phyloP scores from a whole-genome alignment of 2,113 vertebrate genomes.

The Aspidoscelis tigris region DNA sequence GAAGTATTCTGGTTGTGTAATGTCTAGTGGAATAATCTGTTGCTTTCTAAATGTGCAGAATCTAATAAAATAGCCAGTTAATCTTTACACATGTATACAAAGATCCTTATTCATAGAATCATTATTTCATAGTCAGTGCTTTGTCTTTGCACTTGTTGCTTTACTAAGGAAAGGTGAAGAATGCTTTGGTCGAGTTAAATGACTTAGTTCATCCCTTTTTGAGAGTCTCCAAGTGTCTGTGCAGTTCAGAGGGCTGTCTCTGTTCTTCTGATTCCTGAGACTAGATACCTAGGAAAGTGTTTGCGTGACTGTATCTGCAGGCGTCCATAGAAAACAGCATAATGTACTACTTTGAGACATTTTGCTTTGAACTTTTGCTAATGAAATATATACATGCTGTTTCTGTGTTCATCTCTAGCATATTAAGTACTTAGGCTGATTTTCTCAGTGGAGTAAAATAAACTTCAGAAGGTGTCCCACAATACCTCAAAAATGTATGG shows the following conservation, averaged over 20 bases:
- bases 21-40: background rate
- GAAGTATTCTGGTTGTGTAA: background rate
- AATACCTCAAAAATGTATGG: too few species aligned
- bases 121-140: background rate
- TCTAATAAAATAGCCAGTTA: slow-evolving; percentile 8
- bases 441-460: background rate
- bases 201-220: background rate
- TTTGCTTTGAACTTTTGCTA: slow-evolving; percentile 27
- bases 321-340: too few species aligned
- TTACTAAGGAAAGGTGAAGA: slow-evolving; percentile 22
- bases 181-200: background rate
- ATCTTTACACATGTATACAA: background rate
- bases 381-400: slow-evolving; percentile 14
- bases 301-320: background rate
- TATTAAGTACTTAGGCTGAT: slow-evolving; percentile 15
- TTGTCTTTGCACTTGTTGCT: slow-evolving; percentile 21
- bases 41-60: slow-evolving; percentile 11
- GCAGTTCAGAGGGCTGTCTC: slow-evolving; percentile 29
- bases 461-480: too few species aligned
- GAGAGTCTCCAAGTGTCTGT: background rate
- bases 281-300: background rate
- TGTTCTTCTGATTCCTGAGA: slow-evolving; percentile 25
- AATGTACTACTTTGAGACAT: background rate
- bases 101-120: background rate
- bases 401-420: slow-evolving; percentile 27